Evolutionary conservation across 2,113 vertebrate genomes (phyloP).

Genomic region (Puma concolor): DNA sequence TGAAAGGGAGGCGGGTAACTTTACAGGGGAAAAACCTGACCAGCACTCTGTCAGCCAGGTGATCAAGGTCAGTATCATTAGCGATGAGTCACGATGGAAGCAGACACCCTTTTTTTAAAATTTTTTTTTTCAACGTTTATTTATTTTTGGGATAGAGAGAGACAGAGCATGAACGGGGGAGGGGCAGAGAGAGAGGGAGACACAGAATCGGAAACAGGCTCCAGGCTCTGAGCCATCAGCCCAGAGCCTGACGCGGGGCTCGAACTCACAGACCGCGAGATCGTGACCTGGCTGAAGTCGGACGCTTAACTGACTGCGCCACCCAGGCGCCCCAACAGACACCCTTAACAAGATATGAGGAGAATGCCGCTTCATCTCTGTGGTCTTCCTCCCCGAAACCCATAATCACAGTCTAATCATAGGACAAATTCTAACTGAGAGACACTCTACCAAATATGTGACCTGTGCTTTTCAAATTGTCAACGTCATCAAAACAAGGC

Average conservation of each 20-base stretch:
- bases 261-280: too few relatives aligned
- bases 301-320: too few relatives aligned
- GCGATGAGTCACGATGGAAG: background rate
- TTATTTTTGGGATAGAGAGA: too few relatives aligned
- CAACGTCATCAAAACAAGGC: background rate
- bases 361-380: background rate
- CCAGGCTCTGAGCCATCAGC: too few relatives aligned
- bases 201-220: too few relatives aligned
- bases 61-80: background rate
- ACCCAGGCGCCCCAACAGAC: too few relatives aligned
- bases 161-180: too few relatives aligned
- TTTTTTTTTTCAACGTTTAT: too few relatives aligned
- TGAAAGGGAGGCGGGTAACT: background rate
- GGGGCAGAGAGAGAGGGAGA: too few relatives aligned
- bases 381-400: background rate
- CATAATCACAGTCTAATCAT: background rate
- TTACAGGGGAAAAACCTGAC: background rate
- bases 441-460: background rate
- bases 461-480: background rate
- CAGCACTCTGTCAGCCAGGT: background rate
- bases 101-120: too few relatives aligned
- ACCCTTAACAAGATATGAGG: background rate
- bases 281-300: too few relatives aligned
- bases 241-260: too few relatives aligned
- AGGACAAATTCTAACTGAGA: background rate